phyloP scores from a whole-genome alignment of 2,888 invertebrate species.

The Drosophila robusta region DNA sequence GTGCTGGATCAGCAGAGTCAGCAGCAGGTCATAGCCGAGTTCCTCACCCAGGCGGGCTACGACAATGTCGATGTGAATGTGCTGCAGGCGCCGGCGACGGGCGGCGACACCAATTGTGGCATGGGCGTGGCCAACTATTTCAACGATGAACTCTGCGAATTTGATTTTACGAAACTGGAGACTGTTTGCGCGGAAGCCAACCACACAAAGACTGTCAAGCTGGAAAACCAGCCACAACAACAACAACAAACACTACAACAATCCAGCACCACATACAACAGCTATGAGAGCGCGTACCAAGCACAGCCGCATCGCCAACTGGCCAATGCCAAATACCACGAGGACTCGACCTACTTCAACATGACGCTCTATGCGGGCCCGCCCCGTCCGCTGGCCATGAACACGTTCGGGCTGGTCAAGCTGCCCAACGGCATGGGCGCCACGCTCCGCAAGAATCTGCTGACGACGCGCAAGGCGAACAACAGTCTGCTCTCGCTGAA shows the following conservation, averaged over 20 bases:
- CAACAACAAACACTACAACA: constrained; percentile 34
- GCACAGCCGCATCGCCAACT: constrained; percentile 55
- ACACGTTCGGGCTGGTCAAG: constrained; percentile 80
- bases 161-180: constrained; percentile 78
- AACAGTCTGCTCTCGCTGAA: constrained; percentile 76
- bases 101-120: not conserved
- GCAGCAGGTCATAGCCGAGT: constrained; percentile 79
- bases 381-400: constrained; percentile 79
- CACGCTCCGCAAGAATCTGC: constrained; percentile 79
- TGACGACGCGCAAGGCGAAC: constrained; percentile 82
- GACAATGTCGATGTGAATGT: constrained; percentile 65
- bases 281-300: constrained; percentile 24
- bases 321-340: constrained; percentile 73
- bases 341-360: constrained; percentile 75
- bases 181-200: constrained; percentile 68
- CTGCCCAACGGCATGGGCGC: constrained; percentile 76
- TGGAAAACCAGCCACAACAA: constrained; percentile 58
- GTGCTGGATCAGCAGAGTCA: constrained; percentile 81
- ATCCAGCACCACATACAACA: constrained; percentile 36
- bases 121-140: constrained; percentile 30
- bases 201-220: constrained; percentile 75
- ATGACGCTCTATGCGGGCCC: constrained; percentile 75
- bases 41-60: constrained; percentile 78
- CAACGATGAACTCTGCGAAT: constrained; percentile 62
- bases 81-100: constrained; percentile 41